Conservation (phyloP, 1,140 invertebrate genomes). For the Drosophila lacertosa region DNA sequence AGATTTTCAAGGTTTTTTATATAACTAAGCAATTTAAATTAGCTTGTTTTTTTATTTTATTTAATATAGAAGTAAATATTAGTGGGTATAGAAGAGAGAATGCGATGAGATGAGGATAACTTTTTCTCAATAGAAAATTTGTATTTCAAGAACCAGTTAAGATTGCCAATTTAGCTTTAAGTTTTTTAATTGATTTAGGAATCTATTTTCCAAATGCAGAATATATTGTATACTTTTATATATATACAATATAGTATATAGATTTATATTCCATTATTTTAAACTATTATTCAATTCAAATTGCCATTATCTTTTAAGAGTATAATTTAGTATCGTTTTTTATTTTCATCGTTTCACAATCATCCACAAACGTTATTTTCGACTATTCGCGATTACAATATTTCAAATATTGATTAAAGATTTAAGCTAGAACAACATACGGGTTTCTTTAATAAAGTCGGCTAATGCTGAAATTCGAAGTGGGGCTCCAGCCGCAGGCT, state of each 20-base stretch:
- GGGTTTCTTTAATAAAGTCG: slow-evolving; percentile 13
- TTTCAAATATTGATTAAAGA: slow-evolving; percentile 72
- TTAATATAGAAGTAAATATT: too few species aligned
- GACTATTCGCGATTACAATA: slow-evolving; percentile 78
- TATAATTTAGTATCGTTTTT: slow-evolving; percentile 80
- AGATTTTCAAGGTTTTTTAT: background rate
- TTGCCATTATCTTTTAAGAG: slow-evolving; percentile 1
- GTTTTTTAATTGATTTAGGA: too few species aligned
- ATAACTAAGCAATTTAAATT: background rate
- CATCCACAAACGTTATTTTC: slow-evolving; percentile 72
- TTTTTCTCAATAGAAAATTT: too few species aligned
- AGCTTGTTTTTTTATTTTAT: too few species aligned
- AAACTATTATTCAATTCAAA: background rate
- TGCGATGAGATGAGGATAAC: too few species aligned
- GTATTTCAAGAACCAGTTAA: too few species aligned
- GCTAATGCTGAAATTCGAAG: slow-evolving; percentile 70
- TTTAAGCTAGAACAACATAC: slow-evolving; percentile 56
- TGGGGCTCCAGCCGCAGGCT: slow-evolving; percentile 2
- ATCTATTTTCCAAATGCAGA: too few species aligned
- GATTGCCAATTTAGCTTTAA: too few species aligned
- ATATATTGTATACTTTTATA: too few species aligned
- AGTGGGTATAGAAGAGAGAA: background rate
- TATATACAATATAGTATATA: too few species aligned
- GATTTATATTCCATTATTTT: background rate
- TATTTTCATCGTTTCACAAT: slow-evolving; percentile 80